phyloP scores from a whole-genome alignment of 2,888 invertebrate genomes.

The Apodemia mormo region DNA sequence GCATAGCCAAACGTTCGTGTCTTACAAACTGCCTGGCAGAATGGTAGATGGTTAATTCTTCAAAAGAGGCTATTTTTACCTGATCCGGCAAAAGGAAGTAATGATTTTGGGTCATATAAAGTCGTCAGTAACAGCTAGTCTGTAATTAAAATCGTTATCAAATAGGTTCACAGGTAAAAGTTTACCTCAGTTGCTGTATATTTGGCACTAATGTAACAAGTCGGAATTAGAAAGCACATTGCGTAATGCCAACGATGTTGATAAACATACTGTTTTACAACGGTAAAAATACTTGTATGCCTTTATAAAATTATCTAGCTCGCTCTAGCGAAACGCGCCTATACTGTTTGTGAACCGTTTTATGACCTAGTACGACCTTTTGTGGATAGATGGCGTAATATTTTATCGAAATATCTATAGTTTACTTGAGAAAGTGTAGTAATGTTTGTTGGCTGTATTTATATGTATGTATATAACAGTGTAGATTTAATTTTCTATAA shows the following conservation, averaged over 20 bases:
- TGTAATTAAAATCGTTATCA: background rate
- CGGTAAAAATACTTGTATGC: conserved; percentile 3
- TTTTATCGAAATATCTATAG: background rate
- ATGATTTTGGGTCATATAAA: too few species aligned
- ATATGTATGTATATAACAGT: too few species aligned
- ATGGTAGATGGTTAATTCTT: too few species aligned
- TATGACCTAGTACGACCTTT: conserved; percentile 17
- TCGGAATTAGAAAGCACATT: background rate
- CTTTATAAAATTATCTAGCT: background rate
- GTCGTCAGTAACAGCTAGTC: background rate
- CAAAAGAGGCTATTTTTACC: too few species aligned
- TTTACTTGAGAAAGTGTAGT: too few species aligned
- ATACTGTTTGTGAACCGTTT: conserved; percentile 10
- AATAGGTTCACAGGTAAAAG: background rate
- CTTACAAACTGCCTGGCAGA: too few species aligned
- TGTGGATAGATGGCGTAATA: conserved; percentile 34
- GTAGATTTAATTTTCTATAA: too few species aligned
- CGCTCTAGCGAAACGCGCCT: background rate
- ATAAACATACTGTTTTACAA: conserved; percentile 16
- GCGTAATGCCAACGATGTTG: background rate
- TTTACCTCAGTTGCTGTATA: background rate
- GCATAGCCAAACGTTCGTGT: too few species aligned
- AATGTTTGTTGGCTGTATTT: too few species aligned
- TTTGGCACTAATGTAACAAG: background rate
- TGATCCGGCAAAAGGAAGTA: too few species aligned